A percentile compares a stretch with the other conserved stretches of the same genome.
Evolutionary conservation across 2,113 vertebrate species (phyloP).

Genomic region (Megaceryle torquata): DNA sequence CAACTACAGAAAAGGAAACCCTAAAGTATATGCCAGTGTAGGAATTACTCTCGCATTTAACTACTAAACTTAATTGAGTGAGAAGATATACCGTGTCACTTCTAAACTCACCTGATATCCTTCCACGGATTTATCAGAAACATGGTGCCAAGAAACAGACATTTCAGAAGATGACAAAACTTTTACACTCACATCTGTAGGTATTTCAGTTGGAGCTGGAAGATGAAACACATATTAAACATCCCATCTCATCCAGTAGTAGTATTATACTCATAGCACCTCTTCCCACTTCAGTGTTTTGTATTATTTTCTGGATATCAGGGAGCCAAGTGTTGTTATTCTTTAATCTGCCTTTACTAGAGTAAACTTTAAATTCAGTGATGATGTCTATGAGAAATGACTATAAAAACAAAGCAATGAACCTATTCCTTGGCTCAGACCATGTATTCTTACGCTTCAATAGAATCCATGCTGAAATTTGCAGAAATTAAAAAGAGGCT

Average conservation of each 20-base stretch:
- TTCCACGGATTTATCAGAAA: slow-evolving; percentile 80
- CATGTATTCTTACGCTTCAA: not conserved
- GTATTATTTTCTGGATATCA: not conserved
- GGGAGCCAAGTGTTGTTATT: not conserved
- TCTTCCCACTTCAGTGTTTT: not conserved
- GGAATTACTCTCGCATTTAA: not conserved
- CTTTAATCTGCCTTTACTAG: not conserved
- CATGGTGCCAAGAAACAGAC: slow-evolving; percentile 83
- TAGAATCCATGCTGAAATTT: not conserved
- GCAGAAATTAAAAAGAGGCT: not conserved
- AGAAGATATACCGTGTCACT: not conserved
- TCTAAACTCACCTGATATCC: slow-evolving; percentile 87
- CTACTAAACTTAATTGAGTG: not conserved
- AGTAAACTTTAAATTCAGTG: not conserved
- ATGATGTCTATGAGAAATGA: not conserved
- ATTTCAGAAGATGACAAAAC: slow-evolving; percentile 88
- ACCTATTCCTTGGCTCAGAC: not conserved
- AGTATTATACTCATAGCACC: not conserved
- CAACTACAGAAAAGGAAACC: not conserved
- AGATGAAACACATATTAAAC: slow-evolving; percentile 13
- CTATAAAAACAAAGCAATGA: not conserved
- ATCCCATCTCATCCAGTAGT: not conserved
- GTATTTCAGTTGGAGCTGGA: slow-evolving; percentile 85
- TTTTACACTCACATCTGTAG: slow-evolving; percentile 73
- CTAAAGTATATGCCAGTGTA: not conserved